Percentiles rank a stretch among this genome's conserved stretches.
These are phyloP conservation scores for Eupelmus urozonus DNA, from an alignment of 2,888 invertebrate species.

Conservation along the genomic window DNA sequence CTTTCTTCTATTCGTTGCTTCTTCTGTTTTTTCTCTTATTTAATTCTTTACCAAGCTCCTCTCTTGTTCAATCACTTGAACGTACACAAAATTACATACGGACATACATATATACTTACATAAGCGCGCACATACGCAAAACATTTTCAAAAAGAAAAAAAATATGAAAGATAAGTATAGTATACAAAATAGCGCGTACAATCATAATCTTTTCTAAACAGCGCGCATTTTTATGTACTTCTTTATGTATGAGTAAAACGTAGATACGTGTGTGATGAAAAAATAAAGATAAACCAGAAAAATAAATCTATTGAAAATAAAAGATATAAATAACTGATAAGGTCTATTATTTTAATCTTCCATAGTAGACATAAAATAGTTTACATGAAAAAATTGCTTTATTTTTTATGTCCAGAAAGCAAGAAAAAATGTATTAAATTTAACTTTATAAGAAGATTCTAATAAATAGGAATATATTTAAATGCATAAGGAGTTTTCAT, in stretches of 20 bases:
- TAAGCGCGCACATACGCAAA: background rate
- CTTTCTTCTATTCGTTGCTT: conserved; percentile 75
- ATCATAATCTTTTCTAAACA: conserved; percentile 39
- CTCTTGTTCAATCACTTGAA: conserved; percentile 39
- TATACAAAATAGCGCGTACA: conserved; percentile 43
- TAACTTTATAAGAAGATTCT: too few species aligned
- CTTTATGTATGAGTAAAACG: conserved; percentile 9
- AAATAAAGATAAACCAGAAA: background rate
- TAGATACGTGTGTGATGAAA: background rate
- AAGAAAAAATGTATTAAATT: too few species aligned
- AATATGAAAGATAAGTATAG: background rate
- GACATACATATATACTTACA: conserved; percentile 11
- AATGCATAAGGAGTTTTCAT: too few species aligned
- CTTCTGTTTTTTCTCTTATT: conserved; percentile 61
- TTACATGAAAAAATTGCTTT: too few species aligned
- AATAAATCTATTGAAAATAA: conserved; percentile 32
- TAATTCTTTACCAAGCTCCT: conserved; percentile 63
- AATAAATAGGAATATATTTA: too few species aligned
- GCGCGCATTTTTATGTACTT: conserved; percentile 39
- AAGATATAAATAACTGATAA: too few species aligned
- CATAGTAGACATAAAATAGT: too few species aligned
- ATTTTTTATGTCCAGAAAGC: too few species aligned
- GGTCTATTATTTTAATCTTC: too few species aligned
- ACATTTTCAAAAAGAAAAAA: background rate
- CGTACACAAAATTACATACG: conserved; percentile 14